phyloP scores from a whole-genome alignment of 2,113 vertebrate species.

The Sialia sialis region DNA sequence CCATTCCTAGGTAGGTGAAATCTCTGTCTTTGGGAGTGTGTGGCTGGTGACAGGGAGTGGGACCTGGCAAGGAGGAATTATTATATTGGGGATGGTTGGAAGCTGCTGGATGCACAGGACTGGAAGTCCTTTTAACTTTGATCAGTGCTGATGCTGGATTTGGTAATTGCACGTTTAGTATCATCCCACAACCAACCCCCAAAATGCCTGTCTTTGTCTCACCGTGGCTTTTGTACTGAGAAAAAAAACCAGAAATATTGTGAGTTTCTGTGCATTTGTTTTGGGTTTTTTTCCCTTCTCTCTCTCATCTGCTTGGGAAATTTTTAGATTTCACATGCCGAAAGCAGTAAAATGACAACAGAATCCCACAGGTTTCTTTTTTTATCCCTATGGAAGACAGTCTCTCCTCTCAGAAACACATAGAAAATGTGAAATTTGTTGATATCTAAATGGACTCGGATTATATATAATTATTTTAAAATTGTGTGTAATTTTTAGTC shows the following conservation, averaged over 20 bases:
- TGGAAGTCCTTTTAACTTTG: background rate
- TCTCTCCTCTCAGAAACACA: background rate
- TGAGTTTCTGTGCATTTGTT: background rate
- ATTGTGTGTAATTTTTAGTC: background rate
- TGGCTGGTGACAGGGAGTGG: background rate
- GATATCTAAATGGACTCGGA: background rate
- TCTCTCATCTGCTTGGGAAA: background rate
- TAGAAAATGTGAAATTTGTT: background rate
- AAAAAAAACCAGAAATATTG: background rate
- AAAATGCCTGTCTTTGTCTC: background rate
- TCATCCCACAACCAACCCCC: background rate
- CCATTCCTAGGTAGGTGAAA: conserved; percentile 73
- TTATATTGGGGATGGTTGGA: background rate
- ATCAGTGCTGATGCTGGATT: background rate
- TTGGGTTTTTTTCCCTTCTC: background rate
- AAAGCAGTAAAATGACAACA: background rate
- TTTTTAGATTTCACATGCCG: background rate
- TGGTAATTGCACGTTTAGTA: background rate
- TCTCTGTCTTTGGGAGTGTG: background rate
- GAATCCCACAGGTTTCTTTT: background rate
- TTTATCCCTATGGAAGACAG: background rate
- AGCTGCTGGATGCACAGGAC: background rate
- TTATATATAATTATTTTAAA: background rate
- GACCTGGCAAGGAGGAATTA: background rate
- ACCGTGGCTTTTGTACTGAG: background rate